Evolutionary conservation across 2,797 vertebrate species (phyloP).

Genomic region (Galagoides demidoff): DNA sequence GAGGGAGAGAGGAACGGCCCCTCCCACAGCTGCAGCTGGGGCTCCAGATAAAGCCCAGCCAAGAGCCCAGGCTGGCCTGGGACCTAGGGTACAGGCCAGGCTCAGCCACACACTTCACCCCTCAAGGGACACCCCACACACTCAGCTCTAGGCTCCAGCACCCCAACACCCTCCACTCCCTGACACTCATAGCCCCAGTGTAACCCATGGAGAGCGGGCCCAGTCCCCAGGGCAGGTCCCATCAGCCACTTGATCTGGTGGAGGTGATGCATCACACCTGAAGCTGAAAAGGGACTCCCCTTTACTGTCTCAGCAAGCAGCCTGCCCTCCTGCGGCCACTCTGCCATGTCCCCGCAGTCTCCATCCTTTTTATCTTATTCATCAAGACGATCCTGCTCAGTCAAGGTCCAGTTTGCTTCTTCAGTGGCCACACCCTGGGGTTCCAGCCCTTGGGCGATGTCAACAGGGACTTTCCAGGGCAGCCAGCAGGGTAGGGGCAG

Average conservation of each 20-base stretch:
- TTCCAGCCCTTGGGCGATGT: neutral
- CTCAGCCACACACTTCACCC: neutral
- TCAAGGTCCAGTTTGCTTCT: neutral
- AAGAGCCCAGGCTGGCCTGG: neutral
- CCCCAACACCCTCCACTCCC: neutral
- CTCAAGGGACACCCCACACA: neutral
- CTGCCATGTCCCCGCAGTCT: neutral
- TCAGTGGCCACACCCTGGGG: neutral
- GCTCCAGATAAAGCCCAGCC: slow-evolving; percentile 49
- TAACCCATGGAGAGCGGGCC: neutral
- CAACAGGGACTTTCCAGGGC: neutral
- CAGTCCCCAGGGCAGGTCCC: neutral
- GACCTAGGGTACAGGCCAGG: neutral
- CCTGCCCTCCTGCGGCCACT: neutral
- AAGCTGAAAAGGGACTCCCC: neutral
- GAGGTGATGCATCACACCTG: neutral
- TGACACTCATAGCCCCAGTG: neutral
- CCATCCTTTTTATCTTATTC: neutral
- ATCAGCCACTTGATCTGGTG: neutral
- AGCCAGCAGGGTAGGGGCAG: neutral
- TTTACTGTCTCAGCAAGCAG: neutral
- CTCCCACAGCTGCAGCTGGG: slow-evolving; percentile 60
- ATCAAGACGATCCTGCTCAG: neutral
- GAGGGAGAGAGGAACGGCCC: slow-evolving; percentile 53
- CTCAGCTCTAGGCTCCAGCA: neutral